phyloP scores from a whole-genome alignment of 2,888 invertebrate genomes.

The Alcis repandata region DNA sequence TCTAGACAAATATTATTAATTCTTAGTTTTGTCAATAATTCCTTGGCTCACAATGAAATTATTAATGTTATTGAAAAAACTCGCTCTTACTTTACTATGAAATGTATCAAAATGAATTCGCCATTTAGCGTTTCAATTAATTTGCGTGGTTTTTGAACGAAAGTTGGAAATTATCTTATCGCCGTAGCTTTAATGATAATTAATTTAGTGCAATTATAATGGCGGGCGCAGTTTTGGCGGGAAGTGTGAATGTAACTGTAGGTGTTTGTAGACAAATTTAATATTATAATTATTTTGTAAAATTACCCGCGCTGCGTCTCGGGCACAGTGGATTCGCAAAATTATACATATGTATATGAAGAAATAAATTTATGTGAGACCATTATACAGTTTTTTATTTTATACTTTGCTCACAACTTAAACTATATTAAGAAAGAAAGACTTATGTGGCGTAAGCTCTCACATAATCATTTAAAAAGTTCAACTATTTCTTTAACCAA shows the following conservation, averaged over 20 bases:
- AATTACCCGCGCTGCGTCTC: slow-evolving; percentile 81
- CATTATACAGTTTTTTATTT: slow-evolving; percentile 60
- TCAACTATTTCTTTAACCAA: too few species aligned
- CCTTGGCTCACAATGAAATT: slow-evolving; percentile 33
- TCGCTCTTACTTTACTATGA: slow-evolving; percentile 13
- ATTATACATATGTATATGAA: slow-evolving; percentile 87
- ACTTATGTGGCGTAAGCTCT: too few species aligned
- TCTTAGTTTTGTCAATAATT: slow-evolving; percentile 43
- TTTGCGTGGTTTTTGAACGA: slow-evolving; percentile 50
- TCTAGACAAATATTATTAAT: slow-evolving; percentile 38
- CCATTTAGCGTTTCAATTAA: slow-evolving; percentile 56
- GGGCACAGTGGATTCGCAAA: slow-evolving; percentile 86
- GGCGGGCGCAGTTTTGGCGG: slow-evolving; percentile 70
- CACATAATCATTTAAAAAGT: too few species aligned
- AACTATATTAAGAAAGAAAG: too few species aligned
- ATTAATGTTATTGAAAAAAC: background rate
- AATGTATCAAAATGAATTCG: slow-evolving; percentile 44
- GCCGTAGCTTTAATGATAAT: slow-evolving; percentile 70
- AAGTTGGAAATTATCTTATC: slow-evolving; percentile 47
- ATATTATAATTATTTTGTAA: slow-evolving; percentile 80
- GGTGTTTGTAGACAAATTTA: slow-evolving; percentile 74
- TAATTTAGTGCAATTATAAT: slow-evolving; percentile 80
- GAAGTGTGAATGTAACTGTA: slow-evolving; percentile 76
- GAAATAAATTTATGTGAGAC: slow-evolving; percentile 87
- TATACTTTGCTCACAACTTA: background rate